phyloP scores from a whole-genome alignment of 1,140 invertebrate species.

The Brachionus angularis region DNA sequence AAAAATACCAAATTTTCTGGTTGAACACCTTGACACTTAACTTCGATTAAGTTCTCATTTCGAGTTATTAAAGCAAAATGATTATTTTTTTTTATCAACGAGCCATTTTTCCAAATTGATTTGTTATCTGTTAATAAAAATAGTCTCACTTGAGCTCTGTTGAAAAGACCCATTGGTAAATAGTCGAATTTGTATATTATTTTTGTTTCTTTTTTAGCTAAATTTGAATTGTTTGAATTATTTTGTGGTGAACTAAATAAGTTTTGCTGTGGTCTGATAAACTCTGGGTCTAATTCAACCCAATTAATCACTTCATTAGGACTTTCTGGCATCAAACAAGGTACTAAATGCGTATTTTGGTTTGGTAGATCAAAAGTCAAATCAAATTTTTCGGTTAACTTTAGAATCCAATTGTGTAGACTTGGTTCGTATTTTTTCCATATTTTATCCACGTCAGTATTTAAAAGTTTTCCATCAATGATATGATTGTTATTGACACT shows the following conservation, averaged over 20 bases:
- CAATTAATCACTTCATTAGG: conserved; percentile 48
- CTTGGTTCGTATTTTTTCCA: conserved; percentile 51
- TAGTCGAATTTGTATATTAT: conserved; percentile 47
- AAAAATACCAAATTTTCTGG: conserved; percentile 56
- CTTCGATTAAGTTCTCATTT: conserved; percentile 48
- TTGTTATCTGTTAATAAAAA: conserved; percentile 53
- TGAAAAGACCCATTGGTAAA: conserved; percentile 56
- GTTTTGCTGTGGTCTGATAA: too few species aligned
- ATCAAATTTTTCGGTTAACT: conserved; percentile 57
- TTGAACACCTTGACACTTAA: conserved; percentile 52
- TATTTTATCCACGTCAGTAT: conserved; percentile 51
- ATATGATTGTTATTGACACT: conserved; percentile 53
- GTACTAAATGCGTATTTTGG: conserved; percentile 53
- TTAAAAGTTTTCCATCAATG: conserved; percentile 51
- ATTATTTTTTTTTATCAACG: conserved; percentile 53
- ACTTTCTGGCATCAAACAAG: conserved; percentile 52
- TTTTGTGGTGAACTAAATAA: background rate
- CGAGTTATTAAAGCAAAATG: conserved; percentile 51
- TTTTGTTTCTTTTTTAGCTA: conserved; percentile 36
- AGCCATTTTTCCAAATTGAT: conserved; percentile 55
- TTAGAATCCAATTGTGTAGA: conserved; percentile 54
- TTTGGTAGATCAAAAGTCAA: conserved; percentile 51
- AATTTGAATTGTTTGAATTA: background rate
- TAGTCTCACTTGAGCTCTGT: conserved; percentile 55
- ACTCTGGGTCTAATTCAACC: background rate